Conservation (phyloP, 2,888 invertebrate species). For the Electrophaes corylata region DNA sequence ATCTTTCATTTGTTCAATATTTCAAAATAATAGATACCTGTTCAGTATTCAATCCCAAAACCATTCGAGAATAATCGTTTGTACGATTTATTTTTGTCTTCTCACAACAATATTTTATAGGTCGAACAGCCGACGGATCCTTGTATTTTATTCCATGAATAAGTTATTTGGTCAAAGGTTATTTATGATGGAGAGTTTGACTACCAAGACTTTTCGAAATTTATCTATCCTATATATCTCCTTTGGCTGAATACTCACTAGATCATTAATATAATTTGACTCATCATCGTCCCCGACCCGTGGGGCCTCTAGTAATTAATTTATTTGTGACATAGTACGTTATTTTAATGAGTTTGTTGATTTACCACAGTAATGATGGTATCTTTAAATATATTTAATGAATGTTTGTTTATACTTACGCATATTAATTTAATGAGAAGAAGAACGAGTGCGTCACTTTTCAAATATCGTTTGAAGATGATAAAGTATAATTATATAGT, state of each 20-base stretch:
- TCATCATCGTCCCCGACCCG: conserved; percentile 9
- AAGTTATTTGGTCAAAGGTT: conserved; percentile 9
- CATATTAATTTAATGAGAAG: no score
- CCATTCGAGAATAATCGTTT: conserved; percentile 4
- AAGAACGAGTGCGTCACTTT: background rate
- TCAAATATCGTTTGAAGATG: background rate
- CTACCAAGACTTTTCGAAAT: conserved; percentile 10
- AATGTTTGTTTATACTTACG: no score
- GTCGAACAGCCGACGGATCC: conserved; percentile 6
- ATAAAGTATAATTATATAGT: background rate
- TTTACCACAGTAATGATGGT: conserved; percentile 11
- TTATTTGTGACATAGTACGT: conserved; percentile 15
- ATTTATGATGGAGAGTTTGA: background rate
- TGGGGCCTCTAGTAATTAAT: conserved; percentile 21
- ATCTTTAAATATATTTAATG: conserved; percentile 16
- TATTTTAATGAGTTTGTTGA: conserved; percentile 24
- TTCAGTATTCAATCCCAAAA: conserved; percentile 2
- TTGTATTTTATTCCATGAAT: conserved; percentile 15
- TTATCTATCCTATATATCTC: background rate
- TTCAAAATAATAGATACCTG: background rate
- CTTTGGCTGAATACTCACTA: background rate
- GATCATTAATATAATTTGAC: conserved; percentile 10
- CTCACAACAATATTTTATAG: conserved; percentile 11
- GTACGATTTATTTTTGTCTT: conserved; percentile 11
- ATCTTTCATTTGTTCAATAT: background rate